Conservation (phyloP, 2,888 invertebrate genomes). For the Drosophila differens region DNA sequence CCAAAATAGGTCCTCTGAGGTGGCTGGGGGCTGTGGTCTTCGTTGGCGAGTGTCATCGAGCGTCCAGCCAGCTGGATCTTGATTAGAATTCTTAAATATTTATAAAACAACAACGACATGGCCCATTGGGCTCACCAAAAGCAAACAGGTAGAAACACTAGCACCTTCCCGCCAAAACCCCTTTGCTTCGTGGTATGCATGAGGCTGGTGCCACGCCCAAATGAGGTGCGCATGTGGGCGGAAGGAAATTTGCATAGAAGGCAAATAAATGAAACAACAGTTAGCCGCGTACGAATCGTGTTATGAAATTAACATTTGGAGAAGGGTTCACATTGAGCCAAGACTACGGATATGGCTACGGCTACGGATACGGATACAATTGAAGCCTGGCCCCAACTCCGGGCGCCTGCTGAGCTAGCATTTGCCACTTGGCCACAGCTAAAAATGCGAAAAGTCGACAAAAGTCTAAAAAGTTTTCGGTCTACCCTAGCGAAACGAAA, state of each 20-base stretch:
- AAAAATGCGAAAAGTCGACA: constrained; percentile 81
- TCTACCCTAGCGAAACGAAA: constrained; percentile 65
- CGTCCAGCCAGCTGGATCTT: constrained; percentile 77
- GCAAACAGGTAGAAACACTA: constrained; percentile 66
- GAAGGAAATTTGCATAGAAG: constrained; percentile 77
- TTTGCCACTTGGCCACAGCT: constrained; percentile 71
- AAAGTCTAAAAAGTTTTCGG: constrained; percentile 80
- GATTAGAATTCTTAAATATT: constrained; percentile 85
- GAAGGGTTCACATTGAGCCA: constrained; percentile 21
- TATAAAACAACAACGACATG: constrained; percentile 68
- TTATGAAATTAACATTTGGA: constrained; percentile 82
- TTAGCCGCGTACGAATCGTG: constrained; percentile 75
- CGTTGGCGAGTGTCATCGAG: constrained; percentile 31
- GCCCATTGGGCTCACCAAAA: constrained; percentile 38
- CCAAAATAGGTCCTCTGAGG: constrained; percentile 29
- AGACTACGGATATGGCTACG: background rate
- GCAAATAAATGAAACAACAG: constrained; percentile 79
- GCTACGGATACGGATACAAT: constrained; percentile 1
- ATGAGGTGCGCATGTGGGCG: constrained; percentile 47
- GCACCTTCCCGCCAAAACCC: background rate
- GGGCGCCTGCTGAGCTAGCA: constrained; percentile 69
- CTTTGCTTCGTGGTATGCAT: background rate
- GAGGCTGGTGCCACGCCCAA: constrained; percentile 41
- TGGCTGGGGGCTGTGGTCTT: constrained; percentile 1
- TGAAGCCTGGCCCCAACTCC: constrained; percentile 7